Conservation (phyloP, 2,888 invertebrate species). For the Hecatera dysodea region DNA sequence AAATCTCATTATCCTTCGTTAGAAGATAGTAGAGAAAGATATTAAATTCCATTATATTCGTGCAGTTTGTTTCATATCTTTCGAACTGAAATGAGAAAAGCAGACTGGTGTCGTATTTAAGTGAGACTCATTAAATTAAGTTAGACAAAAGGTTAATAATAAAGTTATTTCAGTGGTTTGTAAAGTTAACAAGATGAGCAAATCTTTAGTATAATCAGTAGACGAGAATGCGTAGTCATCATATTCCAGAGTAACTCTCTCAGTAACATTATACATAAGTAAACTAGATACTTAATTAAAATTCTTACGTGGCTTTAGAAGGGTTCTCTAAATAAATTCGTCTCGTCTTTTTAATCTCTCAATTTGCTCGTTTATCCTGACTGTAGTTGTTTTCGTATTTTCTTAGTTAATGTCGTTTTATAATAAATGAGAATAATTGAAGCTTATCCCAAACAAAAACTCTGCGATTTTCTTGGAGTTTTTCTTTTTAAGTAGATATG, state of each 20-base stretch:
- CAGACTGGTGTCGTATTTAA: constrained; percentile 16
- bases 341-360: constrained; percentile 49
- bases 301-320: constrained; percentile 34
- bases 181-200: constrained; percentile 37
- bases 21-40: constrained; percentile 18
- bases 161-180: constrained; percentile 33
- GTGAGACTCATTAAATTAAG: constrained; percentile 35
- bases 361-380: constrained; percentile 36
- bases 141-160: constrained; percentile 34
- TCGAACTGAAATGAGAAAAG: constrained; percentile 22
- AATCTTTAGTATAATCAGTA: constrained; percentile 33
- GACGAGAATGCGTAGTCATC: constrained; percentile 25
- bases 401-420: constrained; percentile 45
- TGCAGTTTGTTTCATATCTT: constrained; percentile 26
- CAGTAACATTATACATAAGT: constrained; percentile 33
- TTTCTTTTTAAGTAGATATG: not conserved
- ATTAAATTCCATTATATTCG: constrained; percentile 18
- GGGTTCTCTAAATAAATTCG: constrained; percentile 39
- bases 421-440: constrained; percentile 18
- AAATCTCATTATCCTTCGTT: constrained; percentile 26
- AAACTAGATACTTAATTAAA: constrained; percentile 46
- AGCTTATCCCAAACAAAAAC: constrained; percentile 12
- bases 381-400: constrained; percentile 23
- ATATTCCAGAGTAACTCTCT: constrained; percentile 21
- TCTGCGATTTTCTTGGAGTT: not conserved